A percentile compares a stretch with the other conserved stretches of the same genome.
These are phyloP conservation scores for Luffia ferchaultella DNA, from an alignment of 2,888 invertebrate species.

Conservation along the genomic window DNA sequence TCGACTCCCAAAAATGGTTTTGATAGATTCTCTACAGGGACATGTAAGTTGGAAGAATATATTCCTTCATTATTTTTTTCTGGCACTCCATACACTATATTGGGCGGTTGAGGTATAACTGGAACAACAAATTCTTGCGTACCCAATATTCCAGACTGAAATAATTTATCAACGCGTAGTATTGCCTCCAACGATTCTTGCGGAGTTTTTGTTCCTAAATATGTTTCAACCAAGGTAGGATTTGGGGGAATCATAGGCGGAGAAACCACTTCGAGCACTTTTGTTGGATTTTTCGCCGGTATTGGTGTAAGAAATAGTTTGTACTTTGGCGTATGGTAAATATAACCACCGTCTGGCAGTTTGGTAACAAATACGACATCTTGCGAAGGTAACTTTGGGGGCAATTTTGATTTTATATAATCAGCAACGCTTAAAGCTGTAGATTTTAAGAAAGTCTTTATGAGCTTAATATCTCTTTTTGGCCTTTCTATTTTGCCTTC, in stretches of 20 bases:
- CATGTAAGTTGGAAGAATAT: neutral
- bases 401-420: neutral
- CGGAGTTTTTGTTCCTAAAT: slow-evolving; percentile 10
- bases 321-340: slow-evolving; percentile 20
- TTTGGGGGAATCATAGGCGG: neutral
- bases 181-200: slow-evolving; percentile 10
- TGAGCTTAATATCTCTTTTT: slow-evolving; percentile 3
- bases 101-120: neutral
- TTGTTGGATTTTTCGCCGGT: slow-evolving; percentile 5
- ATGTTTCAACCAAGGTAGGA: slow-evolving; percentile 10
- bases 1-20: slow-evolving; percentile 6
- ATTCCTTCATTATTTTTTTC: neutral
- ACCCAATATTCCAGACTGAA: slow-evolving; percentile 10
- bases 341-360: slow-evolving; percentile 8
- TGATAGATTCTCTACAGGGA: neutral
- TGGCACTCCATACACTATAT: neutral
- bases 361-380: neutral
- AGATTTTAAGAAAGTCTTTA: neutral
- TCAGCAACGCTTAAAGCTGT: neutral
- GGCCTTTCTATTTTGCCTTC: neutral
- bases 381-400: neutral
- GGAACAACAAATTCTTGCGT: neutral
- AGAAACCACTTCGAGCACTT: slow-evolving; percentile 7
- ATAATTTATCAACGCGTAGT: slow-evolving; percentile 9
- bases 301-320: slow-evolving; percentile 16